phyloP scores from a whole-genome alignment of 2,113 vertebrate species.

The Antennarius striatus region DNA sequence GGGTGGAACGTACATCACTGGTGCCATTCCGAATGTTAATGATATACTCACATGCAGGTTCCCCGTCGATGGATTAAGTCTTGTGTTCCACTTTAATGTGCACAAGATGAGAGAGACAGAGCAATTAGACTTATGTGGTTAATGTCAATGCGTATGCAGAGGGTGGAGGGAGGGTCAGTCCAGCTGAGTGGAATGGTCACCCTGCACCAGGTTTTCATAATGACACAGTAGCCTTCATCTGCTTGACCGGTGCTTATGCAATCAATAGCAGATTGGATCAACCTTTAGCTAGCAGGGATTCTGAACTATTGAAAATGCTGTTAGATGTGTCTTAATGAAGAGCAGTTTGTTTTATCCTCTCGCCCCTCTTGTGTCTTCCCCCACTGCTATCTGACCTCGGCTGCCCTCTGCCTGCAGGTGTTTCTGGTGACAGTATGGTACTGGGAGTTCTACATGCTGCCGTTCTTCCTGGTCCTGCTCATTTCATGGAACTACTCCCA shows the following conservation, averaged over 20 bases:
- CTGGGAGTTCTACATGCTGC: constrained; percentile 94
- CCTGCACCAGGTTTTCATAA: constrained; percentile 29
- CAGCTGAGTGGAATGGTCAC: constrained; percentile 13
- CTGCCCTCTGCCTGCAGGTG: constrained; percentile 75
- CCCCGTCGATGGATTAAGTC: constrained; percentile 35
- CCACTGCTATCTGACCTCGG: constrained; percentile 29
- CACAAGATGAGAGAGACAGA: constrained; percentile 41
- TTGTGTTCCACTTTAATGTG: constrained; percentile 45
- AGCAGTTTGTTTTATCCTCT: constrained; percentile 9
- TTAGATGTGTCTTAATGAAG: constrained; percentile 20
- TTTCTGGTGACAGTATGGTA: constrained; percentile 92
- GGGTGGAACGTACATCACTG: constrained; percentile 48
- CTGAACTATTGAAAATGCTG: constrained; percentile 18
- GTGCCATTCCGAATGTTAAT: constrained; percentile 44
- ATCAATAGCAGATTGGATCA: constrained; percentile 30
- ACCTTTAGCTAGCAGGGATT: constrained; percentile 25
- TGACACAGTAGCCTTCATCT: constrained; percentile 23
- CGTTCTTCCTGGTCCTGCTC: constrained; percentile 86
- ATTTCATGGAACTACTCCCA: constrained; percentile 89
- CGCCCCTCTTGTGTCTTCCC: background rate
- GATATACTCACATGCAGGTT: constrained; percentile 39
- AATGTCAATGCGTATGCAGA: constrained; percentile 45
- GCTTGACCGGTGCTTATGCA: constrained; percentile 16
- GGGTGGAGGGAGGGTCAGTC: constrained; percentile 17
- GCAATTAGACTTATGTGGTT: constrained; percentile 62